Evolutionary conservation across 2,888 invertebrate genomes (phyloP), one percentile per base, ranked within the genome.

Genomic region (Sylvicola cinctus): DNA sequence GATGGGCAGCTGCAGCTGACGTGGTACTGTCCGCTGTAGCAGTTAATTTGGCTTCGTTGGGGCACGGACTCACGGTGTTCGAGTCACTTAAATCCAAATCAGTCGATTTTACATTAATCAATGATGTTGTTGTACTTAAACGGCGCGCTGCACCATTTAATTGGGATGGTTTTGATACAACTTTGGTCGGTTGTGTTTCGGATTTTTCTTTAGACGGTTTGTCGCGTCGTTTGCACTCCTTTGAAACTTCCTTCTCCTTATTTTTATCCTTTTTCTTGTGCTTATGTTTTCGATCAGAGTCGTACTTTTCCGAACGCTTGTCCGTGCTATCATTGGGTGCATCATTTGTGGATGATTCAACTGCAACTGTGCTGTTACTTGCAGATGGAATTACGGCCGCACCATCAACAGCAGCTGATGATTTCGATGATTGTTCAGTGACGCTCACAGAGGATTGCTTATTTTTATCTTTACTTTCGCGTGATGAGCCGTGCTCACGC

Each of bases 181-280:
- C 27, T 45, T 68, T 66, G 12, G 53, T 45, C 16, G 52, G 38
- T 44, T 62, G 55, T 25, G 60, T 16, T 8, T 20, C 17, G 7
- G 32, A 25, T 25, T 29, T 36, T 4, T 16, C 29, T 28, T 29
- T 33, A 15, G 36, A 32, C 8, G 29, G 15, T 13, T 38, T 49
- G n/a, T 52, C 49, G 25, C 20, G 20, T 6, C 20, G 20, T 8
- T 20, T 20, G 5, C 5, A 20, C 20, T 20, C 20, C 8, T 20
- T 20, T 4, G 20, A 8, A 4, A 20, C 20, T 14, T 71, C 70
- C 44, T 67, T 66, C 13, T 74, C 73, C 47, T 70, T 64, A 46
- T 70, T 74, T 45, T 74, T 74, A 41, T 70, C 69, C 49, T 70
- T 69, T 49, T 68, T 69, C 55, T 70, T 70, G 42, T 68, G 68